These are phyloP conservation scores for Penaeus indicus DNA, from an alignment of 1,140 invertebrate species.

Conservation along the genomic window DNA sequence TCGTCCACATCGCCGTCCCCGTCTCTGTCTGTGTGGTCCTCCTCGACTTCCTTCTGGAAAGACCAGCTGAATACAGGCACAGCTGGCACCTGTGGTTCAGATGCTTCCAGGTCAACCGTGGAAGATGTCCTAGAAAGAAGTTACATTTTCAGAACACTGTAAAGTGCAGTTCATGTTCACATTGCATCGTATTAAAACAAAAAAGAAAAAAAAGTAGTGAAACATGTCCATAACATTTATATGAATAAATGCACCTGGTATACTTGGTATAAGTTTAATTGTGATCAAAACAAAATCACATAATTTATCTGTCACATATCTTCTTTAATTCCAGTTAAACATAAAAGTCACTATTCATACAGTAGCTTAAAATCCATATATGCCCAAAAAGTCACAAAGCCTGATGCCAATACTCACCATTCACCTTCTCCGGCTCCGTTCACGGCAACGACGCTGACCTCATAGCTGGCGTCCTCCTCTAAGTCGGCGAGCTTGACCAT, in stretches of 20 bases:
- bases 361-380: no score
- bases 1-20: constrained; percentile 60
- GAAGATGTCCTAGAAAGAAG: constrained; percentile 25
- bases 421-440: constrained; percentile 52
- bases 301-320: no score
- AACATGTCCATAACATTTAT: no score
- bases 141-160: no score
- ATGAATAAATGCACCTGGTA: no score
- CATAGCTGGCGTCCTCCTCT: constrained; percentile 41
- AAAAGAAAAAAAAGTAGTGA: no score
- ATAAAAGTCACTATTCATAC: no score
- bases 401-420: constrained; percentile 28
- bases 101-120: constrained; percentile 22
- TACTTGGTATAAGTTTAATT: no score
- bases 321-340: no score
- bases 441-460: constrained; percentile 50
- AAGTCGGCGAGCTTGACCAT: constrained; percentile 53
- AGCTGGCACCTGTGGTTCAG: constrained; percentile 39
- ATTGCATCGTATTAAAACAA: no score
- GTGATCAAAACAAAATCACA: no score
- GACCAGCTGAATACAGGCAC: constrained; percentile 58
- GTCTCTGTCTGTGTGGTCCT: constrained; percentile 48
- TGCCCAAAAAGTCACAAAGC: not conserved
- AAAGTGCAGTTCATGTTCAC: no score
- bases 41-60: constrained; percentile 21